Percentiles rank a stretch among this genome's conserved stretches.
Conservation (phyloP, 1,140 invertebrate species). For the Gyrodactylus bullatarudis region DNA sequence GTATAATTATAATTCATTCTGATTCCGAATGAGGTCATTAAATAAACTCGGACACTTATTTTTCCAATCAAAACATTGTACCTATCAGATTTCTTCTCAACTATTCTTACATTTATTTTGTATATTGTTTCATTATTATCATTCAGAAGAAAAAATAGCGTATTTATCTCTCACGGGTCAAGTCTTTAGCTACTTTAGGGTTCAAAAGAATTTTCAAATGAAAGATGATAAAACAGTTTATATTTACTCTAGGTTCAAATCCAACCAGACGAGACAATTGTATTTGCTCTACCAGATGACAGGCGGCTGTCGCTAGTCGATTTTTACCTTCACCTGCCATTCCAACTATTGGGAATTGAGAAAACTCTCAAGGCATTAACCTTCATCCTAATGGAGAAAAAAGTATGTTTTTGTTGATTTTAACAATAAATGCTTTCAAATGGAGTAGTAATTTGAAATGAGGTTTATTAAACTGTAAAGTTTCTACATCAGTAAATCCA, state of each 20-base stretch:
- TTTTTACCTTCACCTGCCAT: constrained; percentile 82
- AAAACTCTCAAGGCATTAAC: constrained; percentile 75
- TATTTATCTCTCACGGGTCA: too few relatives aligned
- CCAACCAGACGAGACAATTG: neutral
- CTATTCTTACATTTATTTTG: too few relatives aligned
- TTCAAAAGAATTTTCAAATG: too few relatives aligned
- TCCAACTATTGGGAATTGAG: constrained; percentile 81
- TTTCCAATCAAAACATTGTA: too few relatives aligned
- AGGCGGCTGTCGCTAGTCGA: constrained; percentile 61
- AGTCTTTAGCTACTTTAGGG: too few relatives aligned
- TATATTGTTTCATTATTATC: too few relatives aligned
- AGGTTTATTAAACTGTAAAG: neutral
- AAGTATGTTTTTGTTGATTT: constrained; percentile 27
- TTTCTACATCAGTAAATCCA: too few relatives aligned
- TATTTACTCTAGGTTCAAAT: neutral
- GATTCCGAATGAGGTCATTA: too few relatives aligned
- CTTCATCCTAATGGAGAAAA: constrained; percentile 76
- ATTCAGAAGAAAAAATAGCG: too few relatives aligned
- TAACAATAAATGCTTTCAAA: neutral
- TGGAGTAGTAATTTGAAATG: neutral
- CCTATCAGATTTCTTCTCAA: too few relatives aligned
- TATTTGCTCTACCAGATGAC: constrained; percentile 74
- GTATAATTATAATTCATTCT: too few relatives aligned
- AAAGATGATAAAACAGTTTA: neutral
- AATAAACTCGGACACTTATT: too few relatives aligned